Conservation (phyloP, 2,113 vertebrate genomes). For the Neodontobutis hainanensis region DNA sequence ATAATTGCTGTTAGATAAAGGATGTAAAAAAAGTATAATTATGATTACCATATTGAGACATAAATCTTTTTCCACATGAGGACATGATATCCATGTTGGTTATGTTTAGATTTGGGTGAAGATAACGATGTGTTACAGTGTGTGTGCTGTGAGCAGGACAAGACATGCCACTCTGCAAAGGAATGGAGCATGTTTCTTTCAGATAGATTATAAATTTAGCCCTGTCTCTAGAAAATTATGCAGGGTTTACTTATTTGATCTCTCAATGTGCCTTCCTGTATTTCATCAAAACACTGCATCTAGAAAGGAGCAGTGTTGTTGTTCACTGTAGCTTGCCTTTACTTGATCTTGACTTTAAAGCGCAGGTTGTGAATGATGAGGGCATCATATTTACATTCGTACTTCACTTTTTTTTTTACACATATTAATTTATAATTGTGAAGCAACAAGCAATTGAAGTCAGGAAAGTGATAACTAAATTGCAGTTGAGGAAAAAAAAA, state of each 20-base stretch:
- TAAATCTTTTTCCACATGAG: constrained; percentile 3
- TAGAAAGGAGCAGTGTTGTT: constrained; percentile 13
- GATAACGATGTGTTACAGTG: constrained; percentile 7
- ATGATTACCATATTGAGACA: background rate
- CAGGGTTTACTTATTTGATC: constrained; percentile 15
- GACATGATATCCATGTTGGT: background rate
- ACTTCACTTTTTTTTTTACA: too few relatives aligned
- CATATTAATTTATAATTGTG: too few relatives aligned
- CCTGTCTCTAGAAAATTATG: constrained; percentile 28
- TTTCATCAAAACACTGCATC: constrained; percentile 27
- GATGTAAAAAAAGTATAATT: background rate
- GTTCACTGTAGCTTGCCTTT: constrained; percentile 18
- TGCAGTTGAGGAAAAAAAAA: too few relatives aligned
- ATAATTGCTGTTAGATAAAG: background rate
- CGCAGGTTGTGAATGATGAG: constrained; percentile 4
- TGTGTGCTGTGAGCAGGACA: constrained; percentile 36
- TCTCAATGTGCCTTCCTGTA: background rate
- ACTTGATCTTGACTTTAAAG: constrained; percentile 15
- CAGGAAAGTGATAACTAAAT: too few relatives aligned
- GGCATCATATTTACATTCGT: background rate
- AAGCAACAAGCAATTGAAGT: too few relatives aligned
- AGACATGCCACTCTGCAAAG: constrained; percentile 50
- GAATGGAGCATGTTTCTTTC: constrained; percentile 48
- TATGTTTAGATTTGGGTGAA: constrained; percentile 9
- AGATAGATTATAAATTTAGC: constrained; percentile 51